These are phyloP conservation scores for Ornithoptera alexandrae DNA, from an alignment of 2,888 invertebrate species.

Conservation along the genomic window DNA sequence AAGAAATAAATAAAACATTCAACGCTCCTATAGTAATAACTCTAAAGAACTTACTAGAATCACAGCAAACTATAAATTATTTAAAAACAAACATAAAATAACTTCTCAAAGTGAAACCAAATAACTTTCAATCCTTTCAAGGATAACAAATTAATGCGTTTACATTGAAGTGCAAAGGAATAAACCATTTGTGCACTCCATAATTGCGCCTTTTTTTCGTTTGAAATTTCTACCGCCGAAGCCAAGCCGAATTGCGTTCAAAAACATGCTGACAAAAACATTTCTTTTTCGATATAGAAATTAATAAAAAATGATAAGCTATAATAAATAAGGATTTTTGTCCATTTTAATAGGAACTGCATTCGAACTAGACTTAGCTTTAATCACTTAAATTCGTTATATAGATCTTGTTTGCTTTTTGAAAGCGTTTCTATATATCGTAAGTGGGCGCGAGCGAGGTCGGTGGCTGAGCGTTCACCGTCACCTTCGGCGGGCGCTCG, in stretches of 20 bases:
- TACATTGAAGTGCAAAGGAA: constrained; percentile 18
- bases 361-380: constrained; percentile 48
- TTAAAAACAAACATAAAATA: constrained; percentile 28
- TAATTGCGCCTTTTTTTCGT: not conserved
- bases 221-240: constrained; percentile 5
- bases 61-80: constrained; percentile 39
- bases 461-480: constrained; percentile 43
- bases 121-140: constrained; percentile 28
- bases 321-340: constrained; percentile 36
- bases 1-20: constrained; percentile 27
- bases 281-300: not conserved
- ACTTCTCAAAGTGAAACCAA: constrained; percentile 31
- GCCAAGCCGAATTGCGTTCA: not conserved
- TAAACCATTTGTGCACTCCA: constrained; percentile 17
- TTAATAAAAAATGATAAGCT: not conserved
- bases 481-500: constrained; percentile 58
- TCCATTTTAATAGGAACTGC: constrained; percentile 60
- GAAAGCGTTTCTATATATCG: constrained; percentile 40
- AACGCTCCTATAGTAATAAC: constrained; percentile 39
- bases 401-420: constrained; percentile 35
- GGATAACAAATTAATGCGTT: constrained; percentile 25
- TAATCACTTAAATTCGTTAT: constrained; percentile 65
- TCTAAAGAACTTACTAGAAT: constrained; percentile 35
- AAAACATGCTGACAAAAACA: constrained; percentile 5
- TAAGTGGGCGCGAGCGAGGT: constrained; percentile 42